Percentiles rank a stretch among this genome's conserved stretches.
phyloP scores from a whole-genome alignment of 2,113 vertebrate species.

The Coreoperca whiteheadi region DNA sequence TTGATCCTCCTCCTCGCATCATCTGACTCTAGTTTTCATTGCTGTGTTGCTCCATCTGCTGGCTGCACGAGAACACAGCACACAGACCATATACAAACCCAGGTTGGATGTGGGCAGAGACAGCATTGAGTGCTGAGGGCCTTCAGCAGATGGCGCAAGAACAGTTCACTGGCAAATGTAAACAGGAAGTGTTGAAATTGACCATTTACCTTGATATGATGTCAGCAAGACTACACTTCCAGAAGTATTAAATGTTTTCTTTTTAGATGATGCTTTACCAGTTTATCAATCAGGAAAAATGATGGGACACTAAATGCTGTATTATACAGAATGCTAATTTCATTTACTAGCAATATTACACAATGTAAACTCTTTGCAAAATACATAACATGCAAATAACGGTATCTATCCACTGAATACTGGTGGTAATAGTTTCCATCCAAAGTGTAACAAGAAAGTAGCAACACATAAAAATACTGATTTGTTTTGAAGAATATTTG shows the following conservation, averaged over 20 bases:
- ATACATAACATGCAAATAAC: neutral
- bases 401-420: neutral
- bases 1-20: constrained; percentile 61
- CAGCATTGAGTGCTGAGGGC: neutral
- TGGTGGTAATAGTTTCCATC: neutral
- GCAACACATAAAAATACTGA: neutral
- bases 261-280: neutral
- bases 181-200: constrained; percentile 70
- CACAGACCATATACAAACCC: neutral
- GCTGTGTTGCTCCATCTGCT: constrained; percentile 74
- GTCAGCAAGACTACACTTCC: neutral
- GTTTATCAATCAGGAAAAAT: neutral
- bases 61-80: constrained; percentile 27
- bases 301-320: neutral
- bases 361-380: neutral
- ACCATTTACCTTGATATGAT: constrained; percentile 35
- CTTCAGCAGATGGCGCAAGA: constrained; percentile 63
- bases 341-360: neutral
- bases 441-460: neutral
- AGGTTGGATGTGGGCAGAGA: neutral
- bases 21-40: constrained; percentile 56
- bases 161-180: constrained; percentile 38
- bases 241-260: neutral
- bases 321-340: neutral
- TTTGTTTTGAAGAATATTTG: constrained; percentile 18